A percentile compares a stretch with the other conserved stretches of the same genome.
These are phyloP conservation scores for Perithous albicinctus DNA, from an alignment of 2,888 invertebrate genomes.

Conservation along the genomic window DNA sequence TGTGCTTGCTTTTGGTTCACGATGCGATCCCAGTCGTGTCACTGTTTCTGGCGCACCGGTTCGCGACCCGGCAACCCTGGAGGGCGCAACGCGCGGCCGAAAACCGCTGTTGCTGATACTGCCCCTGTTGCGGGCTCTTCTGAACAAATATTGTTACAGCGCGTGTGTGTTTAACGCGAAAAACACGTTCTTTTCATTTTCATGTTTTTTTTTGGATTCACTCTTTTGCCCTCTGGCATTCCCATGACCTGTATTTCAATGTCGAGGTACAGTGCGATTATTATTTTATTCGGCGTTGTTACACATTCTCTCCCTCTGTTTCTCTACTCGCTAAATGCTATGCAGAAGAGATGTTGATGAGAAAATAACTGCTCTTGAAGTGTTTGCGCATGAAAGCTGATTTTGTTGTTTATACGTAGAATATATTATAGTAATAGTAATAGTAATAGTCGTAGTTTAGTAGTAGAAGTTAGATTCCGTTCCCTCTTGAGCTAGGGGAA, in stretches of 20 bases:
- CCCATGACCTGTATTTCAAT: not conserved
- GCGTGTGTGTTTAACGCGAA: conserved; percentile 16
- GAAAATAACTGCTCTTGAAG: not conserved
- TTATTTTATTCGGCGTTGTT: not conserved
- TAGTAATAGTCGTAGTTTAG: too few relatives aligned
- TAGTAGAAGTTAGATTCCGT: too few relatives aligned
- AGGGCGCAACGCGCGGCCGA: not conserved
- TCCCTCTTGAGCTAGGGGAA: too few relatives aligned
- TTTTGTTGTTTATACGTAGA: not conserved
- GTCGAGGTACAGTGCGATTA: not conserved
- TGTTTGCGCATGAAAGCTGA: not conserved
- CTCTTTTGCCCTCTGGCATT: not conserved
- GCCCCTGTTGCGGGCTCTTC: conserved; percentile 5
- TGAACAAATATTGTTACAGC: conserved; percentile 38
- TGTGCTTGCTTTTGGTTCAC: conserved; percentile 1
- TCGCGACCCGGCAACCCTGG: not conserved
- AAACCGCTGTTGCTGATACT: conserved; percentile 25
- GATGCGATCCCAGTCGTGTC: conserved; percentile 19
- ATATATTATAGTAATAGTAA: too few relatives aligned
- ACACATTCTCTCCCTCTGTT: not conserved
- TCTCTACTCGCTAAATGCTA: not conserved
- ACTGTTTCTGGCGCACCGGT: conserved; percentile 11
- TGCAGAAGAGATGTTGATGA: not conserved
- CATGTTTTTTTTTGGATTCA: not conserved
- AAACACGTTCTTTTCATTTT: conserved; percentile 2